Evolutionary conservation across 2,888 invertebrate genomes (phyloP).

Genomic region (Parochlus steinenii): DNA sequence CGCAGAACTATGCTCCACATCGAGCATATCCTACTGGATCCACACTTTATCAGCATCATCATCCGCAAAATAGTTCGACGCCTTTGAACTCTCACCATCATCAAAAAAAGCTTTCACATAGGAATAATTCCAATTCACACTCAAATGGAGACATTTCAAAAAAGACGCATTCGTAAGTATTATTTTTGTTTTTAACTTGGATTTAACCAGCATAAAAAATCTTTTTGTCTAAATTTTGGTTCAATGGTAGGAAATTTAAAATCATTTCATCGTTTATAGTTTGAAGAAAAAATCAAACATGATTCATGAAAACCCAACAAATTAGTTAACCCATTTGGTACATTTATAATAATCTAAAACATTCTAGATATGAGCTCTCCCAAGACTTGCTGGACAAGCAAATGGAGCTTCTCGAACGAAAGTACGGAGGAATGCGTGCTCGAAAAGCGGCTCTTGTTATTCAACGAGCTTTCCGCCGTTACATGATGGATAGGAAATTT

Average conservation of each 20-base stretch:
- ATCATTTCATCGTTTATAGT: too few species aligned
- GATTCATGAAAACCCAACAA: too few species aligned
- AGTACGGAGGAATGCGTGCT: slow-evolving; percentile 88
- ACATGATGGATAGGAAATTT: slow-evolving; percentile 86
- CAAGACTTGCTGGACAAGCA: slow-evolving; percentile 89
- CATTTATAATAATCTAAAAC: background rate
- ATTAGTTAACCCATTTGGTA: slow-evolving; percentile 3
- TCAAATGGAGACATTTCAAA: too few species aligned
- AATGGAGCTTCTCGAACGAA: slow-evolving; percentile 87
- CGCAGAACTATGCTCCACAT: too few species aligned
- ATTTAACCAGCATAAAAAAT: too few species aligned
- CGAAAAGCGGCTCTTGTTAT: slow-evolving; percentile 88
- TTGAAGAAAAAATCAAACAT: too few species aligned
- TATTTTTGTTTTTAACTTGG: too few species aligned
- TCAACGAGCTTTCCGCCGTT: slow-evolving; percentile 87
- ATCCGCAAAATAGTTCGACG: slow-evolving; percentile 1
- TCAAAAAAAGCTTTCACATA: slow-evolving; percentile 4
- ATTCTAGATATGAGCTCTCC: slow-evolving; percentile 74
- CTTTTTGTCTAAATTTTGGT: too few species aligned
- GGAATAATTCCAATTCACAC: slow-evolving; percentile 8
- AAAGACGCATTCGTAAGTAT: too few species aligned
- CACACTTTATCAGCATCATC: slow-evolving; percentile 2
- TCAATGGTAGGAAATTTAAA: too few species aligned
- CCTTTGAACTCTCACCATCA: background rate
- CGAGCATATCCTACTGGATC: too few species aligned